These are phyloP conservation scores for Phalacrocorax carbo DNA, from an alignment of 2,113 vertebrate species.

Conservation along the genomic window DNA sequence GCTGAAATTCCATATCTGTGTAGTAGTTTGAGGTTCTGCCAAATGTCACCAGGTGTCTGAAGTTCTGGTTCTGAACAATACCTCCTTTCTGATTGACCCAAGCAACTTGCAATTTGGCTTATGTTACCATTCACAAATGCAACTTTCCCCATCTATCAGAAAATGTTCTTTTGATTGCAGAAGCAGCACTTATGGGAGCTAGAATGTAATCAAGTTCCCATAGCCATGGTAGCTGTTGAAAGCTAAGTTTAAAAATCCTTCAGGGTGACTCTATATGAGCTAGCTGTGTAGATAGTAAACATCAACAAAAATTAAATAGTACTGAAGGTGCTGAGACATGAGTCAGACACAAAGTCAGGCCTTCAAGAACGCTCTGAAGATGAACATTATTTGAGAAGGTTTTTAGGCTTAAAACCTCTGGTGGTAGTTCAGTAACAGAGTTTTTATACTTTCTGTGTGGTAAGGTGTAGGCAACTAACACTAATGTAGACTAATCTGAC, in stretches of 20 bases:
- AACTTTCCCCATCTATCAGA: neutral
- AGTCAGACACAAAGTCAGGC: neutral
- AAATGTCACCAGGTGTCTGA: neutral
- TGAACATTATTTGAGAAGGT: neutral
- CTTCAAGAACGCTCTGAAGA: neutral
- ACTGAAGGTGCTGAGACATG: neutral
- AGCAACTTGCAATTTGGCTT: neutral
- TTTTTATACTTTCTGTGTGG: neutral
- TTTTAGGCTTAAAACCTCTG: neutral
- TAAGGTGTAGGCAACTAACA: neutral
- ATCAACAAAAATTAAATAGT: neutral
- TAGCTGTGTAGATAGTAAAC: neutral
- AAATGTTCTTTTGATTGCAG: neutral
- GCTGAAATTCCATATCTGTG: neutral
- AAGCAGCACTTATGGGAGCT: neutral
- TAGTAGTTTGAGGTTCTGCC: neutral
- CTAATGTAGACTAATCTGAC: neutral
- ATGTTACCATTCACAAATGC: neutral
- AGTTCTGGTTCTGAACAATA: neutral
- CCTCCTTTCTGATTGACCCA: neutral
- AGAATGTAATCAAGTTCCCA: neutral
- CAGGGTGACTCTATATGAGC: neutral
- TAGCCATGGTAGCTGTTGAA: neutral
- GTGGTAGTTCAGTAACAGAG: neutral
- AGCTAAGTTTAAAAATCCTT: neutral